A percentile compares a stretch with the other conserved stretches of the same genome.
Conservation (phyloP, 2,888 invertebrate genomes). For the Callinectes sapidus region DNA sequence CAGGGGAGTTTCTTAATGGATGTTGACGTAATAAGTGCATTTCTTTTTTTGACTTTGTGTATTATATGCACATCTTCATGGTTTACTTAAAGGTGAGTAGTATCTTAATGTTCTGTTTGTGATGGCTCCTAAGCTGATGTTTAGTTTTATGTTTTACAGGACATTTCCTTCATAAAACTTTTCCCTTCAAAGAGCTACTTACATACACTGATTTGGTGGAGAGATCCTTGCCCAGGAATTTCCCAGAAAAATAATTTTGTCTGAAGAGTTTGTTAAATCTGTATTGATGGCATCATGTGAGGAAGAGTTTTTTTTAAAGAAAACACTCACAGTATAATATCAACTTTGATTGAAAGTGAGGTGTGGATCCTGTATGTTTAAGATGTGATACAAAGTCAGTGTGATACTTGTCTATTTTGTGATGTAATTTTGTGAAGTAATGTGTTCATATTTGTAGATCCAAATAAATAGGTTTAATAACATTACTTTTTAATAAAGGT, state of each 20-base stretch:
- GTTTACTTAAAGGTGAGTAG: not conserved
- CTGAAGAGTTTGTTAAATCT: too few species aligned
- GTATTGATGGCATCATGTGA: too few species aligned
- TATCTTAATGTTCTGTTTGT: not conserved
- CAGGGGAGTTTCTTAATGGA: not conserved
- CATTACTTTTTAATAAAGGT: slow-evolving; percentile 7
- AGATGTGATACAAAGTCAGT: not conserved
- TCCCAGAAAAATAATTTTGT: too few species aligned
- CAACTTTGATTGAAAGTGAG: too few species aligned
- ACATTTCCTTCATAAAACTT: too few species aligned
- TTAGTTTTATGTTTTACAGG: not conserved
- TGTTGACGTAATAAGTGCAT: not conserved
- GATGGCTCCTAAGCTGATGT: not conserved
- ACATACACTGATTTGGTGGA: too few species aligned
- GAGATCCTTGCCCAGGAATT: too few species aligned
- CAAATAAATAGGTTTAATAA: slow-evolving; percentile 1
- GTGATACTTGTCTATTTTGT: slow-evolving; percentile 4
- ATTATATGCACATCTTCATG: not conserved
- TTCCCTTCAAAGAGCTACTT: too few species aligned
- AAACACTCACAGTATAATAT: too few species aligned
- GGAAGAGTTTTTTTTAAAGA: too few species aligned
- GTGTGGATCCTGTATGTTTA: not conserved
- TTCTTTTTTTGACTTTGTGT: not conserved
- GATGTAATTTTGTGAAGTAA: not conserved
- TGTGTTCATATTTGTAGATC: not conserved